Evolutionary conservation across 2,888 invertebrate species (phyloP).

Genomic region (Polydrusus tereticollis): DNA sequence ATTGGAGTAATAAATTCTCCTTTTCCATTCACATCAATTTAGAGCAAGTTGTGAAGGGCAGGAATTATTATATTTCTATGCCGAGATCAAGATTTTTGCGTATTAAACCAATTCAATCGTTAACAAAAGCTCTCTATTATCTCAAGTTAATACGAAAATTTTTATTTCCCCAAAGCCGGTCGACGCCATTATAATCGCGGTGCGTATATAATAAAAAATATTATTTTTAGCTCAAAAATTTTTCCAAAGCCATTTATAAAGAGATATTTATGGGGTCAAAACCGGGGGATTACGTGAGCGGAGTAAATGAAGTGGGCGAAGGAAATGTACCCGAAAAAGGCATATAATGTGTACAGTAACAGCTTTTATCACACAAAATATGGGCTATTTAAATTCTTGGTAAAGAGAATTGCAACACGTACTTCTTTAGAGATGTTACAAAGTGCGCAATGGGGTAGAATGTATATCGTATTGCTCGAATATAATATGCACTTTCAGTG

Average conservation of each 20-base stretch:
- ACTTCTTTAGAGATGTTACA: too few relatives aligned
- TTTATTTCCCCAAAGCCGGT: background rate
- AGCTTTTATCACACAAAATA: background rate
- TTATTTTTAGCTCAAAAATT: background rate
- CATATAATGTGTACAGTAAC: background rate
- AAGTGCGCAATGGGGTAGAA: too few relatives aligned
- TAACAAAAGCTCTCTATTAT: too few relatives aligned
- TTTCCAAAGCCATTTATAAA: slow-evolving; percentile 6
- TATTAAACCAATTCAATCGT: too few relatives aligned
- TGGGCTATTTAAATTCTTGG: background rate
- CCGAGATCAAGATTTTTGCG: too few relatives aligned
- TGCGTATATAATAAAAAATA: slow-evolving; percentile 4
- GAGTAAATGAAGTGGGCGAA: slow-evolving; percentile 3
- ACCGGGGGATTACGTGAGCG: slow-evolving; percentile 4
- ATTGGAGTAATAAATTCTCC: too few relatives aligned
- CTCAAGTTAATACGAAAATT: background rate
- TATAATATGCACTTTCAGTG: too few relatives aligned
- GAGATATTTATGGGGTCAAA: slow-evolving; percentile 7
- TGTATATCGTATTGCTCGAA: too few relatives aligned
- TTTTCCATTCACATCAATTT: too few relatives aligned
- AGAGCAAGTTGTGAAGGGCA: too few relatives aligned
- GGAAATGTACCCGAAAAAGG: background rate
- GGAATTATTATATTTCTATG: too few relatives aligned
- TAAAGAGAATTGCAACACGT: background rate
- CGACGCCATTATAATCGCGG: background rate